Percentiles rank a stretch among this genome's conserved stretches.
Conservation (phyloP, 1,140 invertebrate species). For the Platyscapa corneri region DNA sequence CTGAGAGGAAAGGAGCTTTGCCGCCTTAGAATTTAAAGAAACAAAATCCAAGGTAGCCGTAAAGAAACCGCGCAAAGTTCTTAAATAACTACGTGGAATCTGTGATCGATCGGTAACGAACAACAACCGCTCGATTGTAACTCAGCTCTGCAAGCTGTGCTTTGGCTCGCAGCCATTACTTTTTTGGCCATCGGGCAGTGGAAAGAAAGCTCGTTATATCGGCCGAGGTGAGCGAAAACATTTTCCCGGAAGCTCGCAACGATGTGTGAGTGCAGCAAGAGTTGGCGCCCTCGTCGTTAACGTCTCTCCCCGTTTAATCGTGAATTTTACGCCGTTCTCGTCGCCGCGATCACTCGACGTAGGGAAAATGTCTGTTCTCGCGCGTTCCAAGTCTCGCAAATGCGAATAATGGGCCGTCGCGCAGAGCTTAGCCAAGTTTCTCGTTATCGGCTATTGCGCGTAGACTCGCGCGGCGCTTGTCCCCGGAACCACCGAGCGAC, state of each 20-base stretch:
- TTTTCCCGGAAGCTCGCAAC: slow-evolving; percentile 25
- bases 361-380: no score
- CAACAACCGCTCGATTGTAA: neutral
- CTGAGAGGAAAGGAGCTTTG: no score
- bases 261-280: no score
- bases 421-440: no score
- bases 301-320: no score
- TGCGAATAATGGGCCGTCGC: no score
- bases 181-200: neutral
- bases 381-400: no score
- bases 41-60: neutral
- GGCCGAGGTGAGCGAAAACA: neutral
- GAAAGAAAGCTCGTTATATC: neutral
- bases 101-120: neutral
- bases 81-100: neutral
- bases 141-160: neutral
- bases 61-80: neutral
- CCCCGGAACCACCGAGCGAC: neutral
- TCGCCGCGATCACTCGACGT: no score
- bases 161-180: neutral
- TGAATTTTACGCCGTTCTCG: no score
- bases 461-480: no score
- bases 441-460: no score
- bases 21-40: neutral
- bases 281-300: neutral